Percentiles rank a stretch among this genome's conserved stretches.
Conservation (phyloP, 2,888 invertebrate species). For the Nemotelus nigrinus region DNA sequence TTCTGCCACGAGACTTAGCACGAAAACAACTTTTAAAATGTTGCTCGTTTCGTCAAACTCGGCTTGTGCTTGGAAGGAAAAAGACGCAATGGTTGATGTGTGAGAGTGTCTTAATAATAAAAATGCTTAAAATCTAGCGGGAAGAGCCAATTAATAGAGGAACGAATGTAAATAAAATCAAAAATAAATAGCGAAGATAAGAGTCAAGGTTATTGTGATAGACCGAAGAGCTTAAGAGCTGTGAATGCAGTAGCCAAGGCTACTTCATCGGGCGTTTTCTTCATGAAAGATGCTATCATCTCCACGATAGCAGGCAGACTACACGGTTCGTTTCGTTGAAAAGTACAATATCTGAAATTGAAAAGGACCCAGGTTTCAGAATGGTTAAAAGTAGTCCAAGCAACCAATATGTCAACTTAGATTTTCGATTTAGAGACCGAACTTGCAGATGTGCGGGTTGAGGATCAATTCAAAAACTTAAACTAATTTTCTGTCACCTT, state of each 20-base stretch:
- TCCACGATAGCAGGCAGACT: conserved; percentile 92
- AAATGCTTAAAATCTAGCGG: neutral
- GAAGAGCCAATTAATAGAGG: neutral
- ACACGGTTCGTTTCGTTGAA: conserved; percentile 96
- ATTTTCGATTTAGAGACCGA: too few relatives aligned
- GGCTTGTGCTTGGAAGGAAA: neutral
- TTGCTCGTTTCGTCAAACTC: too few relatives aligned
- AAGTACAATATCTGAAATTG: conserved; percentile 81
- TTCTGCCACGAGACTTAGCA: too few relatives aligned
- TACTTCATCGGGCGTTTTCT: conserved; percentile 86
- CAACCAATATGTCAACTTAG: too few relatives aligned
- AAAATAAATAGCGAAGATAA: conserved; percentile 19
- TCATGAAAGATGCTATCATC: conserved; percentile 92
- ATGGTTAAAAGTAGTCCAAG: too few relatives aligned
- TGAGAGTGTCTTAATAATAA: neutral
- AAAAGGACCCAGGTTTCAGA: neutral
- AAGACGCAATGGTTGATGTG: neutral
- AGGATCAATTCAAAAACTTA: neutral
- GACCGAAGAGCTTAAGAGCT: conserved; percentile 88
- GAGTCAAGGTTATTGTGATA: conserved; percentile 71
- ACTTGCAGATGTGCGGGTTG: too few relatives aligned
- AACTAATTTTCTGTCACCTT: neutral
- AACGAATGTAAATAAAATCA: conserved; percentile 11
- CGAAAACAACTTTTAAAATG: too few relatives aligned
- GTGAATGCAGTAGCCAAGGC: conserved; percentile 91